These are phyloP conservation scores for Cydia strobilella DNA, from an alignment of 1,140 invertebrate species.

Conservation along the genomic window DNA sequence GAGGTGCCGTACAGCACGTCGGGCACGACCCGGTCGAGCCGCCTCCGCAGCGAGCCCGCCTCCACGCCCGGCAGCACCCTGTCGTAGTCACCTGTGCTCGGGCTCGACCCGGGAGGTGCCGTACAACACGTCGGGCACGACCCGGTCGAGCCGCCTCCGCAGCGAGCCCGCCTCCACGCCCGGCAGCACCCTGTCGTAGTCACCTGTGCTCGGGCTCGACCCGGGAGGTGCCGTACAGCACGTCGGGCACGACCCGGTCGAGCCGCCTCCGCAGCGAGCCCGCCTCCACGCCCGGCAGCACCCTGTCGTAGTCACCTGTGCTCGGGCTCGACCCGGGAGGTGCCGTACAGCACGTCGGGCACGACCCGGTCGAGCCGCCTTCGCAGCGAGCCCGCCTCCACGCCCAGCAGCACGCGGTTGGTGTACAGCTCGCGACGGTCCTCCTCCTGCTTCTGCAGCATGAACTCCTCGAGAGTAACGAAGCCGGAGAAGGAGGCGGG, in stretches of 20 bases:
- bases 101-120: conserved; percentile 52
- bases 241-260: conserved; percentile 61
- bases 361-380: conserved; percentile 69
- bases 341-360: conserved; percentile 81
- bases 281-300: conserved; percentile 73
- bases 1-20: conserved; percentile 80
- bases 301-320: conserved; percentile 64
- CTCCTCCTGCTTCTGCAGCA: conserved; percentile 82
- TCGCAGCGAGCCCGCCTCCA: conserved; percentile 64
- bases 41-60: conserved; percentile 52
- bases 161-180: conserved; percentile 69
- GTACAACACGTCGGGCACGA: conserved; percentile 77
- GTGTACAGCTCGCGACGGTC: conserved; percentile 55
- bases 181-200: conserved; percentile 75
- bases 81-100: conserved; percentile 58
- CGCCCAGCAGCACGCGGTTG: conserved; percentile 77
- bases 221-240: conserved; percentile 77
- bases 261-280: conserved; percentile 56
- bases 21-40: conserved; percentile 56
- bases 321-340: conserved; percentile 39
- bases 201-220: conserved; percentile 8
- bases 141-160: conserved; percentile 59
- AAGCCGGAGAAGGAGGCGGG: conserved; percentile 61
- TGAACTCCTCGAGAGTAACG: conserved; percentile 86
- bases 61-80: conserved; percentile 76